Evolutionary conservation across 2,888 invertebrate genomes (phyloP).

Genomic region (Rotaria sp.): DNA sequence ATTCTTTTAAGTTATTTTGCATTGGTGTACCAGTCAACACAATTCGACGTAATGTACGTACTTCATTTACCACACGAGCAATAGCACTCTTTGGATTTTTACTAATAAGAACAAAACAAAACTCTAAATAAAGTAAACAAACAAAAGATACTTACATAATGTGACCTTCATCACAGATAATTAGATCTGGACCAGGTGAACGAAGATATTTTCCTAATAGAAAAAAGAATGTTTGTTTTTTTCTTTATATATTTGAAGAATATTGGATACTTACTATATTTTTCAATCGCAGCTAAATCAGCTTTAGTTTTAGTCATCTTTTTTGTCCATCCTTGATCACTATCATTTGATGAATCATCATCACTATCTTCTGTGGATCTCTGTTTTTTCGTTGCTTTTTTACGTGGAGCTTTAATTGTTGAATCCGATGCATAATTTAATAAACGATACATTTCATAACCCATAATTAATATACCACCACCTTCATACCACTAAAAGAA

Average conservation of each 20-base stretch:
- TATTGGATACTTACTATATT: not conserved
- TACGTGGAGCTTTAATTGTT: not conserved
- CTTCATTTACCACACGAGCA: slow-evolving; percentile 71
- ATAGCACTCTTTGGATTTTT: slow-evolving; percentile 62
- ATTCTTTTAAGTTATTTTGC: slow-evolving; percentile 73
- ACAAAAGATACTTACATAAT: slow-evolving; percentile 59
- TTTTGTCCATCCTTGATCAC: not conserved
- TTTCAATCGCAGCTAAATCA: not conserved
- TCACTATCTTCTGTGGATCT: not conserved
- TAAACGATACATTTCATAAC: slow-evolving; percentile 8
- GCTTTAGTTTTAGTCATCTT: not conserved
- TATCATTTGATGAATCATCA: not conserved
- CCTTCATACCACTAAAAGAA: not conserved
- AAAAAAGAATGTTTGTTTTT: not conserved
- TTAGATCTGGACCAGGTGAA: slow-evolving; percentile 24
- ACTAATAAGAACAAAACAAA: not conserved
- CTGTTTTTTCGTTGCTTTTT: not conserved
- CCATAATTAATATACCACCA: not conserved
- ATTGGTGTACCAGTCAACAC: slow-evolving; percentile 93
- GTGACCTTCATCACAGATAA: slow-evolving; percentile 81
- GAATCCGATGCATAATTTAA: not conserved
- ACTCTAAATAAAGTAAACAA: not conserved
- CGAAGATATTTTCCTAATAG: not conserved
- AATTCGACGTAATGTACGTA: slow-evolving; percentile 74
- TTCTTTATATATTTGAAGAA: not conserved